A percentile compares a stretch with the other conserved stretches of the same genome.
Conservation (phyloP, 2,797 vertebrate genomes). For the Alcedo atthis region DNA sequence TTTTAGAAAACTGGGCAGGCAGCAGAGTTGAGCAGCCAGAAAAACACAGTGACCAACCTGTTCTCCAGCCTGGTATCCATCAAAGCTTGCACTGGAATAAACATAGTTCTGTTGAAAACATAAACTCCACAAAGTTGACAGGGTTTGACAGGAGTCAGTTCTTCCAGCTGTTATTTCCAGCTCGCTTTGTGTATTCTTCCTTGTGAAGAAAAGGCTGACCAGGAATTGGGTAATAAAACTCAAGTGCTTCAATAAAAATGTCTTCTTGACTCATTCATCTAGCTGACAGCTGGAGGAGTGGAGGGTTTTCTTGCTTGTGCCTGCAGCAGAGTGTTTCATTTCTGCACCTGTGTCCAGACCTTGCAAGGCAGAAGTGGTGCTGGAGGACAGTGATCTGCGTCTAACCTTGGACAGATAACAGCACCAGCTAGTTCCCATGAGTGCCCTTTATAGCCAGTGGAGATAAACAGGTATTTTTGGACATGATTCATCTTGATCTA, state of each 20-base stretch:
- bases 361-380: neutral
- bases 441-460: neutral
- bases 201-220: neutral
- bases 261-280: neutral
- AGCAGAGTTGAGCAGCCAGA: neutral
- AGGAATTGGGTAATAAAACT: constrained; percentile 12
- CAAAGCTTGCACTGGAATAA: neutral
- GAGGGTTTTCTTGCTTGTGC: neutral
- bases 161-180: constrained; percentile 9
- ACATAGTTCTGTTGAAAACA: neutral
- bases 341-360: neutral
- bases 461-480: constrained; percentile 31
- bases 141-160: neutral
- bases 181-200: neutral
- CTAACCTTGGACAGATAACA: neutral
- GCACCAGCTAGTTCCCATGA: neutral
- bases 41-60: neutral
- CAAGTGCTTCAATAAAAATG: constrained; percentile 1
- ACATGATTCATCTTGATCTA: constrained; percentile 34
- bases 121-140: neutral
- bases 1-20: neutral
- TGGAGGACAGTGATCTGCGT: constrained; percentile 6
- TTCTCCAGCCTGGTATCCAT: neutral
- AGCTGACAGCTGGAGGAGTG: neutral
- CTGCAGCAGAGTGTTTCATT: neutral